These are phyloP conservation scores for Nysson spinosus DNA, from an alignment of 2,888 invertebrate species.

Conservation along the genomic window DNA sequence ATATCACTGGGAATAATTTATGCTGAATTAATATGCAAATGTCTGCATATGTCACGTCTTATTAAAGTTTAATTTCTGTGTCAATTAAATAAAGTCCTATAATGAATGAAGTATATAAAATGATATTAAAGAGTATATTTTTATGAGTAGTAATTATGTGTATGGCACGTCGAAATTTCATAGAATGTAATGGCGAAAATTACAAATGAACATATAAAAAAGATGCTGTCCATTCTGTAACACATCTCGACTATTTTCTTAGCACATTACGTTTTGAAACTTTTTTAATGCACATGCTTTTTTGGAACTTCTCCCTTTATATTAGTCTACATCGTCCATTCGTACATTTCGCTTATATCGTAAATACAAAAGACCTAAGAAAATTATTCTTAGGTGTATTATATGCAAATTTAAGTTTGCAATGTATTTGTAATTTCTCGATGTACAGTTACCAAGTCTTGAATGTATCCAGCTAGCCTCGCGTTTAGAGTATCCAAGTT, in stretches of 20 bases:
- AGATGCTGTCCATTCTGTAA: conserved; percentile 39
- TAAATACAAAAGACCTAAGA: conserved; percentile 70
- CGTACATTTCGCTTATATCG: conserved; percentile 57
- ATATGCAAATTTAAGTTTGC: conserved; percentile 82
- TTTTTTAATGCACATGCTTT: conserved; percentile 38
- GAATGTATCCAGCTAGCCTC: conserved; percentile 88
- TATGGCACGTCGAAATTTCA: conserved; percentile 54
- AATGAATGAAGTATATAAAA: conserved; percentile 20
- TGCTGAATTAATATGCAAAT: too few species aligned
- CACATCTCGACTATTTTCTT: conserved; percentile 38
- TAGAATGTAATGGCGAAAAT: conserved; percentile 37
- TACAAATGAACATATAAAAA: conserved; percentile 40
- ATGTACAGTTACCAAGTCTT: conserved; percentile 89
- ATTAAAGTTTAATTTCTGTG: too few species aligned
- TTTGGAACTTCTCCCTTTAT: conserved; percentile 60
- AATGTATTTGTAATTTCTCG: conserved; percentile 89
- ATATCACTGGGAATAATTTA: too few species aligned
- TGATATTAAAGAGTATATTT: conserved; percentile 22
- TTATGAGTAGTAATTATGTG: conserved; percentile 38
- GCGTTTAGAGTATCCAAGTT: conserved; percentile 89
- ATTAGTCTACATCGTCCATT: conserved; percentile 60
- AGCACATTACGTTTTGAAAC: conserved; percentile 27
- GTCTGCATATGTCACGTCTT: too few species aligned
- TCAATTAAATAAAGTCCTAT: conserved; percentile 8
- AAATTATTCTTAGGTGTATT: conserved; percentile 47